Evolutionary conservation across 2,888 invertebrate species (phyloP), one percentile per base, ranked within the genome.

Genomic region (Synergus gifuensis): DNA sequence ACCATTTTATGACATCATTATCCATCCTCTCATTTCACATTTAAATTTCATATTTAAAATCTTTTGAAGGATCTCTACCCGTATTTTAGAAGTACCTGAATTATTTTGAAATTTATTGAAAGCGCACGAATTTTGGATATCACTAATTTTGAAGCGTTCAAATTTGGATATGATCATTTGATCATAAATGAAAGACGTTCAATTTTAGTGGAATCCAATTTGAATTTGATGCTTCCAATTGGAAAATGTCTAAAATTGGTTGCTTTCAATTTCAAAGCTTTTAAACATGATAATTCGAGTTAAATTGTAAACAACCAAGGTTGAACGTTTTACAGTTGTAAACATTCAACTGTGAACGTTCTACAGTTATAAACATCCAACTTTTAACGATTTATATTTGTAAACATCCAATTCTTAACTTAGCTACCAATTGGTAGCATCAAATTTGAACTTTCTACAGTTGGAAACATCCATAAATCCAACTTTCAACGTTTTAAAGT

Each of bases 1-100:
- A 4, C 36, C n/a, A 54, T 14, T 54, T 73, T 54, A 73, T 73
- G 73, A 4, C 49, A n/a, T 73, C 49, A 73, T 73, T 49, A 49
- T 54, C 49, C 73, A 22, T 18, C 46, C 7, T 54, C 28, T 9
- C 22, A 28, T 22, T 62, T 28, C 1, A 62, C 28, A 62, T 18
- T 58, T 58, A 8, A 18, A 9, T 22, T 62, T 28, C 1, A 62
- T 62, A 62, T 18, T 58, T 58, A 8, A 58, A 9, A 58, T 58
- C 8, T 58, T 11, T 18, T 4, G 9, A 58, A 58, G 4, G 5
- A 36, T 36, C 36, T 36, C 5, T 7, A 36, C 0, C 36, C 0
- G 36, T 5, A 36, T 36, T 36, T 36, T 7, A 36, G 5, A 36
- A 36, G 5, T 36, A 36, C 0, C 36, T 5, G 5, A 36, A 36